These are phyloP conservation scores for Pelodiscus sinensis DNA, from an alignment of 2,113 vertebrate species.

Conservation along the genomic window DNA sequence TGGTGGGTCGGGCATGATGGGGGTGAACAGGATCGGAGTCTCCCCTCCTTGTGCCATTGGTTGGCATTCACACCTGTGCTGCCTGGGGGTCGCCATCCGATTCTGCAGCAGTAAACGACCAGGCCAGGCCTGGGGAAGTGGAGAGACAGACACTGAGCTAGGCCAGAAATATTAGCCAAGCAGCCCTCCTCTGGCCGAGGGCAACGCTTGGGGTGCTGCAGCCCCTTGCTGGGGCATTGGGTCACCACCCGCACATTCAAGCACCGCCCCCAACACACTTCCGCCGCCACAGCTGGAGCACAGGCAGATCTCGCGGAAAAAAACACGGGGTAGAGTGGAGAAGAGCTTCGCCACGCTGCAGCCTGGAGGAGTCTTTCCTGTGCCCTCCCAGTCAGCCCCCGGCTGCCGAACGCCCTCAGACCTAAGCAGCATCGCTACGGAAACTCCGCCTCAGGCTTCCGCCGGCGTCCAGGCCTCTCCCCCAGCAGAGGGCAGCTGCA, in stretches of 20 bases:
- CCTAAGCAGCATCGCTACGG: not conserved
- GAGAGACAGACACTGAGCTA: not conserved
- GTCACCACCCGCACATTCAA: not conserved
- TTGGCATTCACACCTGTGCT: not conserved
- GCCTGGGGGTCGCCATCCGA: not conserved
- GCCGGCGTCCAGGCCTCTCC: not conserved
- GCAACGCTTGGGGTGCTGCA: not conserved
- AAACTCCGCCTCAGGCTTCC: not conserved
- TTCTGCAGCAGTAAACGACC: not conserved
- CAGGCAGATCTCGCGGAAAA: not conserved
- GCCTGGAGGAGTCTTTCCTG: not conserved
- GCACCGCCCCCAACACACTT: no score
- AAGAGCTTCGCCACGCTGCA: not conserved
- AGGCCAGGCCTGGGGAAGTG: not conserved
- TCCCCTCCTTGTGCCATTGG: not conserved
- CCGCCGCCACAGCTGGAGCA: not conserved
- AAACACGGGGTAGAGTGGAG: not conserved
- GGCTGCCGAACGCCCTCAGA: not conserved
- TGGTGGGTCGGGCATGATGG: not conserved
- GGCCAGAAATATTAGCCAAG: not conserved
- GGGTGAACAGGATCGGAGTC: not conserved
- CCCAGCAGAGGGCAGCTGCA: not conserved
- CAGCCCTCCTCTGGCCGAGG: not conserved
- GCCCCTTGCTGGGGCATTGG: not conserved
- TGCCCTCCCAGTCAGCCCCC: not conserved